phyloP scores from a whole-genome alignment of 53 echinoderm and acorn worm species.

The Hippasteria phrygiana region DNA sequence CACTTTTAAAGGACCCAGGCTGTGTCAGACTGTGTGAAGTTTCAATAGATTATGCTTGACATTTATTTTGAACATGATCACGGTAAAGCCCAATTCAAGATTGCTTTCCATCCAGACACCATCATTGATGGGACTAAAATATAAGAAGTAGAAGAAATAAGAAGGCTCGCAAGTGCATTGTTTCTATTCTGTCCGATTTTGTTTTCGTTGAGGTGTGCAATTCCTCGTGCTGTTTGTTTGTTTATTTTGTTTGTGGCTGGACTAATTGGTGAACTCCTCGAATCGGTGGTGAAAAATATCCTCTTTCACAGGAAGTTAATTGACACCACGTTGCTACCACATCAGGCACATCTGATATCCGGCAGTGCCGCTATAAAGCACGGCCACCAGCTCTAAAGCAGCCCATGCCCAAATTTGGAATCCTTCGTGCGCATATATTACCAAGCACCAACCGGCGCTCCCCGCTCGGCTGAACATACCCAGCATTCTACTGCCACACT shows the following conservation, averaged over 20 bases:
- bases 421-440: constrained; percentile 55
- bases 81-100: too few relatives aligned
- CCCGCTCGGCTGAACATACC: constrained; percentile 26
- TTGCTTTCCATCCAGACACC: too few relatives aligned
- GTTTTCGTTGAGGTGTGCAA: not conserved
- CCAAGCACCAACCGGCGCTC: constrained; percentile 13
- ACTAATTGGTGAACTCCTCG: too few relatives aligned
- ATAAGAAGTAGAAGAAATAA: not conserved
- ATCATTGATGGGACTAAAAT: too few relatives aligned
- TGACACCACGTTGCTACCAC: not conserved
- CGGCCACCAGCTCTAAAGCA: constrained; percentile 22
- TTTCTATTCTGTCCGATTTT: not conserved
- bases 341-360: constrained; percentile 13
- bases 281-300: too few relatives aligned
- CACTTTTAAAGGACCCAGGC: too few relatives aligned
- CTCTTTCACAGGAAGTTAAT: too few relatives aligned
- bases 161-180: not conserved
- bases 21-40: too few relatives aligned
- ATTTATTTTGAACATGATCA: too few relatives aligned
- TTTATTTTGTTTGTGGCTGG: too few relatives aligned
- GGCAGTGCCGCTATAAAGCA: not conserved
- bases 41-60: too few relatives aligned
- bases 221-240: constrained; percentile 11
- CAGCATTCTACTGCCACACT: constrained; percentile 46
- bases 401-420: constrained; percentile 64